Percentiles rank a stretch among this genome's conserved stretches.
These are phyloP conservation scores for Oreochromis niloticus DNA, from an alignment of 2,113 vertebrate species.

Conservation along the genomic window DNA sequence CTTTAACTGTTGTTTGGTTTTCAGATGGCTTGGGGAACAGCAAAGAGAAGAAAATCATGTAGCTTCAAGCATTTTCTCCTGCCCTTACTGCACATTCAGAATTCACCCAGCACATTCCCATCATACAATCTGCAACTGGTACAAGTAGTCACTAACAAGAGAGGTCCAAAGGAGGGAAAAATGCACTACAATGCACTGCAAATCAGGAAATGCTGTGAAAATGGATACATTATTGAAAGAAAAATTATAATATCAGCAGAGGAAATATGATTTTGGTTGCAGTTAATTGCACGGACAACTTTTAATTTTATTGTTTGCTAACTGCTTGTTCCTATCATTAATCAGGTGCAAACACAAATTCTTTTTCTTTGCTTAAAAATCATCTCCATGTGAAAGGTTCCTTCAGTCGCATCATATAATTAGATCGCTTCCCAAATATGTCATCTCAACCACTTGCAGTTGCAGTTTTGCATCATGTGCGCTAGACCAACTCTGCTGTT, in stretches of 20 bases:
- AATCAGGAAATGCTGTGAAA: neutral
- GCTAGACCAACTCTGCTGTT: neutral
- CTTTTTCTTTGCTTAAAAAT: neutral
- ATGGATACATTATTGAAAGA: neutral
- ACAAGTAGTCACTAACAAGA: neutral
- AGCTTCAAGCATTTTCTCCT: neutral
- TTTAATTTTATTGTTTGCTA: neutral
- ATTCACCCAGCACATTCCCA: neutral
- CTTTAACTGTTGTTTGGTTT: neutral
- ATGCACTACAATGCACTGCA: neutral
- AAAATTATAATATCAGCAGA: neutral
- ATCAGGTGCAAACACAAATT: neutral
- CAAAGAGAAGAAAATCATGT: neutral
- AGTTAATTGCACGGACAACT: neutral
- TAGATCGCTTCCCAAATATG: neutral
- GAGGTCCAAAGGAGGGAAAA: neutral
- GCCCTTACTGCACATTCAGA: neutral
- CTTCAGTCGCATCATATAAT: neutral
- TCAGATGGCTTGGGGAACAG: neutral
- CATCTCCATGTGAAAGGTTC: neutral
- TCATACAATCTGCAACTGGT: neutral
- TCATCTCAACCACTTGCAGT: neutral
- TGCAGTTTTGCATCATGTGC: neutral
- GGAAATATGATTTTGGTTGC: rapidly evolving
- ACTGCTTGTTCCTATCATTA: neutral